Evolutionary conservation across 2,888 invertebrate species (phyloP), one percentile per base, ranked within the genome.

Genomic region (Baronia brevicornis): DNA sequence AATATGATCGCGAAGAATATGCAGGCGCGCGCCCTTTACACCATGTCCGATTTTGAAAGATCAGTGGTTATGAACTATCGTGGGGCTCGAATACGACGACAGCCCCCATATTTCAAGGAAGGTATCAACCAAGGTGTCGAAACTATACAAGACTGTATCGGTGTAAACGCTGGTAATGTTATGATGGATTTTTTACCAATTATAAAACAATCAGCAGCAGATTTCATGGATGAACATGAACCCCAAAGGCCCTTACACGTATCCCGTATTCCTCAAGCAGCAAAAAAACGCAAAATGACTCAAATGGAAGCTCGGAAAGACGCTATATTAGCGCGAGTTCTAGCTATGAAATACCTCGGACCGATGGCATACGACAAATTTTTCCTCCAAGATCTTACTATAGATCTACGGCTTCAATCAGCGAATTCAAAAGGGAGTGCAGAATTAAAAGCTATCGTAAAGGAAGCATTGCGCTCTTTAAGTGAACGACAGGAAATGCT

Each of bases 291-390:
- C n/a, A 73, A 75, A 38, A 45, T 82, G 7, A 77, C 79, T 3
- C 82, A 80, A 57, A 70, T 74, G 70, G 69, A 82, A 43, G 73
- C 75, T 4, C 60, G 79, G 17, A 75, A 73, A 46, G 51, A 66
- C 43, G 46, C 59, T n/a, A 77, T 65, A 1, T 51, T 84, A 36
- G 55, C 74, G 9, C 66, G 80, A 13, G 82, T 84, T 7, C 63
- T 84, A 14, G 80, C 84, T 14, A 78, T 75, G 75, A 84, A 84
- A 54, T 84, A 84, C 52, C 56, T 82, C 4, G 84, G 80, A 1
- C 79, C 79, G 1, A 82, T 82, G 82, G 82, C 84, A 3, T 77
- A 79, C 18, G 84, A 82, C 43, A 84, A 82, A 39, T 82, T 82
- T 51, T 82, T 80, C 44, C 60, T 82, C 9, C 64, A 70, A 39